A percentile compares a stretch with the other conserved stretches of the same genome.
phyloP scores from a whole-genome alignment of 2,113 vertebrate genomes.

The Eublepharis macularius region DNA sequence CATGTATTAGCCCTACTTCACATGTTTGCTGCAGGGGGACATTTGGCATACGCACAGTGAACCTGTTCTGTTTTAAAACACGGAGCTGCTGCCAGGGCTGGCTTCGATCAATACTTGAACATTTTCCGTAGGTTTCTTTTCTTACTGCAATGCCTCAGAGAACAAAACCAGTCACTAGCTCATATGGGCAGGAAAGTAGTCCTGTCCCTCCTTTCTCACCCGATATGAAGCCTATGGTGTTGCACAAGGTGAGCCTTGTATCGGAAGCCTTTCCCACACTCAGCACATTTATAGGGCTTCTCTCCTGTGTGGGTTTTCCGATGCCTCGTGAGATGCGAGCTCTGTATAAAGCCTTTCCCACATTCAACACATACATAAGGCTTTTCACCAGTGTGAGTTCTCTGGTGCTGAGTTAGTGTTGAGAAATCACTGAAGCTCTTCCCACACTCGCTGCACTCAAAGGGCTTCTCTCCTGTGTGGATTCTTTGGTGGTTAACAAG shows the following conservation, averaged over 20 bases:
- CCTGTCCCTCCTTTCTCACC: slow-evolving; percentile 16
- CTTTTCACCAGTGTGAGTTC: slow-evolving; percentile 66
- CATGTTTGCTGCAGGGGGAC: background rate
- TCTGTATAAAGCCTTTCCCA: slow-evolving; percentile 66
- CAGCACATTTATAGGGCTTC: slow-evolving; percentile 51
- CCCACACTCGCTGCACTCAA: slow-evolving; percentile 49
- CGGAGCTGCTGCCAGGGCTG: background rate
- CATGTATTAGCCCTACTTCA: background rate
- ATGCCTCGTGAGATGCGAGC: slow-evolving; percentile 53
- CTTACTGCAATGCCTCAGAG: background rate
- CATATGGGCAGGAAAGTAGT: background rate
- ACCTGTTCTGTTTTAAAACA: background rate
- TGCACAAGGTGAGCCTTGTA: slow-evolving; percentile 55
- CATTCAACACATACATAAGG: slow-evolving; percentile 52
- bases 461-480: slow-evolving; percentile 62
- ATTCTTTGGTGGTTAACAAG: slow-evolving; percentile 62
- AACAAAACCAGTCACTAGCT: background rate
- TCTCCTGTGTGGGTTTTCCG: slow-evolving; percentile 57
- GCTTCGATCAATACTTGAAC: background rate
- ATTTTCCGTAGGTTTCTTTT: background rate
- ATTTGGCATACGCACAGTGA: background rate
- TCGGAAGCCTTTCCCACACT: slow-evolving; percentile 61
- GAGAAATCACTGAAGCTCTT: slow-evolving; percentile 67
- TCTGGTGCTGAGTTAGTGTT: slow-evolving; percentile 53
- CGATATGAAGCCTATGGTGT: slow-evolving; percentile 56